Base-by-base conservation (phyloP, 2,888 invertebrate genomes). In the Athalia circularis region DNA sequence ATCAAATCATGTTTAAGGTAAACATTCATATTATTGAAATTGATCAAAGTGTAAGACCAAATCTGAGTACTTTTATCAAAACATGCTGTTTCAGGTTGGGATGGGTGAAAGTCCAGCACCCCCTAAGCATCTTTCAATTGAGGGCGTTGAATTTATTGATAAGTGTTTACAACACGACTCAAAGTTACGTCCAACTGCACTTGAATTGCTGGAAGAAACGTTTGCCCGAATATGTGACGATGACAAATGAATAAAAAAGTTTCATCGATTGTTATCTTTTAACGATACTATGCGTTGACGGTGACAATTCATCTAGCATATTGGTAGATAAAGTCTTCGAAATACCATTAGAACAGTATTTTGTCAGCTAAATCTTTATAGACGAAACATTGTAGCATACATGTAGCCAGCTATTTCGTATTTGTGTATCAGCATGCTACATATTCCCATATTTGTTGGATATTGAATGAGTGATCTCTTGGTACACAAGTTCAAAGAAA, bases 1-100 rank as follows among this genome's bases (percentile, higher is more conserved):
- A 96, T 91, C 97, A 98, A 93, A 98, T 98, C 83, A 97, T 98
- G 96, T 98, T 96, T 91, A 89, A 89, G 84, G 89, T 88, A n/a
- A 15, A 70, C 52, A 29, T 29, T 29, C 13, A 50, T 47, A 4
- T 9, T 7, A 48, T 43, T 5, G 4, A 67, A 29, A 67, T 50
- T 43, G n/a, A n/a, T 65, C n/a, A 4, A 5, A 11, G 43, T 64
- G 15, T 68, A 43, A 43, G 11, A 67, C 29, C 50, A 43, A 9
- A 68, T 52, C 29, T 54, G n/a, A 8, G 2, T 6, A 67, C 29
- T 29, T 29, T 29, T 29, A 29, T 47, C 15, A 5, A 13, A 47
- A 13, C 57, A 11, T 47, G 6, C 1, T 43, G 15, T 15, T 72
- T 47, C 7, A 96, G 93, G 98, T 98, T 86, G 98, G 98, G 54